Evolutionary conservation across 2,113 vertebrate genomes (phyloP).

Genomic region (Ameiurus melas): DNA sequence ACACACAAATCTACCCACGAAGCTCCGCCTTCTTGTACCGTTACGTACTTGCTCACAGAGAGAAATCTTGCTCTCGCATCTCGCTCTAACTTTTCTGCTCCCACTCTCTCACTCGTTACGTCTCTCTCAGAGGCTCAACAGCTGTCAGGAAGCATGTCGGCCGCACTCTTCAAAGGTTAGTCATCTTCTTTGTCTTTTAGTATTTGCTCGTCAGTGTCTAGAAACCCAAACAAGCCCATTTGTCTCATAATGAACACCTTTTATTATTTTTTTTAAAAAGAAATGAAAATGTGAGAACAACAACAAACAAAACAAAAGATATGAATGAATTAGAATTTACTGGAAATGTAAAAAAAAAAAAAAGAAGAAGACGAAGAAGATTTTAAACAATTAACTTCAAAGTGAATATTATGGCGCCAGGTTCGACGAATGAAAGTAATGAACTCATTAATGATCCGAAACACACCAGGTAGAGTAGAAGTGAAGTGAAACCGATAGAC

Average conservation of each 20-base stretch:
- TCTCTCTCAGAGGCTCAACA: neutral
- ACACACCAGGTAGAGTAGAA: too few species aligned
- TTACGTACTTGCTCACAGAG: neutral
- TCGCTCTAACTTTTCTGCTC: neutral
- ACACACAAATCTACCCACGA: too few species aligned
- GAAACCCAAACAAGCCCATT: neutral
- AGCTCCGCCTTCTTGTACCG: neutral
- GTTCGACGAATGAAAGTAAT: neutral
- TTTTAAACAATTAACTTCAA: neutral
- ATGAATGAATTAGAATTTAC: too few species aligned
- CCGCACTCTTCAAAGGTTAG: constrained; percentile 59
- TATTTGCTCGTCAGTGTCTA: neutral
- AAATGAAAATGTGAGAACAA: too few species aligned
- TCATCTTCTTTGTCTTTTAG: neutral
- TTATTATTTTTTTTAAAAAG: too few species aligned
- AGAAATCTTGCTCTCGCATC: too few species aligned
- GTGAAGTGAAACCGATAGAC: too few species aligned
- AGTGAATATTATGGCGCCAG: neutral
- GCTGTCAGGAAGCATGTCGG: constrained; percentile 55
- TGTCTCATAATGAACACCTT: neutral
- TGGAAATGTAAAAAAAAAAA: too few species aligned
- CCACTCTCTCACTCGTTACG: neutral
- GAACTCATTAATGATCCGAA: neutral
- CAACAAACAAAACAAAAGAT: too few species aligned
- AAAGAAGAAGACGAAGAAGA: too few species aligned